Percentiles rank a stretch among this genome's conserved stretches.
phyloP scores from a whole-genome alignment of 2,797 vertebrate species.

The Malurus leucopterus region DNA sequence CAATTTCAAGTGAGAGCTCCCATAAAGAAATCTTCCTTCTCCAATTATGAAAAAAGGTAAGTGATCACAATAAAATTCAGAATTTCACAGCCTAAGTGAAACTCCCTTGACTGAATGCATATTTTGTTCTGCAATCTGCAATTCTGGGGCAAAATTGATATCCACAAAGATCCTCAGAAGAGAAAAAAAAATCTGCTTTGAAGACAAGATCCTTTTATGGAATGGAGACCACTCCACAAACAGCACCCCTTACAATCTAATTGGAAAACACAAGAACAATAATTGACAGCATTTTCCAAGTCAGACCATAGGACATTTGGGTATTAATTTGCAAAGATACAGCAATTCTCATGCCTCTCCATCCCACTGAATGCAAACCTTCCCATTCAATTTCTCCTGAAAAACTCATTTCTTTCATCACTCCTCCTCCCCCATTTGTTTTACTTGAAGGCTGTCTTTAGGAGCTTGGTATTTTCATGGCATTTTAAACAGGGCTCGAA shows the following conservation, averaged over 20 bases:
- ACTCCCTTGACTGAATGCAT: background rate
- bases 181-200: slow-evolving; percentile 41
- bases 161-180: slow-evolving; percentile 1
- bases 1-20: slow-evolving; percentile 19
- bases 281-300: slow-evolving; percentile 44
- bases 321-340: slow-evolving; percentile 33
- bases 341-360: slow-evolving; percentile 44
- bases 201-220: slow-evolving; percentile 30
- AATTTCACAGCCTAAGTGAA: slow-evolving; percentile 26
- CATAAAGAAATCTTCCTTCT: slow-evolving; percentile 18
- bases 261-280: slow-evolving; percentile 25
- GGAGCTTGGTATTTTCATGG: slow-evolving; percentile 66
- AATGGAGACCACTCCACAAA: background rate
- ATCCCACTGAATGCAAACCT: slow-evolving; percentile 14
- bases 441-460: slow-evolving; percentile 65
- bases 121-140: slow-evolving; percentile 38
- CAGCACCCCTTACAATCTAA: background rate
- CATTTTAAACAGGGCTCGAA: slow-evolving; percentile 65
- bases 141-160: slow-evolving; percentile 10
- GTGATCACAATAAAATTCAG: slow-evolving; percentile 8
- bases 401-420: background rate
- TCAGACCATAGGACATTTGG: slow-evolving; percentile 5
- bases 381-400: slow-evolving; percentile 5
- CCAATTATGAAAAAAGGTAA: background rate
- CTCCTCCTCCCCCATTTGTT: background rate